These are phyloP conservation scores for Magallana nippona DNA, from an alignment of 2,888 invertebrate species.

Conservation along the genomic window DNA sequence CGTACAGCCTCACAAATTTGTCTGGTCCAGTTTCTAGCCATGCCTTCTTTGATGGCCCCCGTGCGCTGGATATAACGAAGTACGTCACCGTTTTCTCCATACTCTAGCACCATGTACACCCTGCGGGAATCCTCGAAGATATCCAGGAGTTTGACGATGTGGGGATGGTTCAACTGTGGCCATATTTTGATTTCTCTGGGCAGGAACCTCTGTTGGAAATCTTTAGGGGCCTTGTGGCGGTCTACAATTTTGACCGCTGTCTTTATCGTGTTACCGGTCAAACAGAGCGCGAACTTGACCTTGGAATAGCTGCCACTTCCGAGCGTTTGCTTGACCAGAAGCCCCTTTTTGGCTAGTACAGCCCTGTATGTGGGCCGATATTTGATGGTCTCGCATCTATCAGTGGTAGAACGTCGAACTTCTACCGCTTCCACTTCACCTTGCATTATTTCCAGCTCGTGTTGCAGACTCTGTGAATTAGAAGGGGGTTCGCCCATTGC, in stretches of 20 bases:
- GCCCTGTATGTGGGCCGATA: slow-evolving; percentile 76
- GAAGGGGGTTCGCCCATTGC: slow-evolving; percentile 58
- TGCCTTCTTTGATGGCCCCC: slow-evolving; percentile 78
- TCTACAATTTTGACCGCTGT: slow-evolving; percentile 87
- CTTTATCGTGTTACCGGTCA: slow-evolving; percentile 62
- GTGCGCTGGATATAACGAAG: slow-evolving; percentile 79
- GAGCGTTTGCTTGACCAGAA: slow-evolving; percentile 74
- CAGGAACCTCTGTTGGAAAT: slow-evolving; percentile 89
- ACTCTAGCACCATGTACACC: slow-evolving; percentile 80
- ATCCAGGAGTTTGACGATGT: slow-evolving; percentile 88
- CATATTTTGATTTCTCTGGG: slow-evolving; percentile 90
- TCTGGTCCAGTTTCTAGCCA: slow-evolving; percentile 77
- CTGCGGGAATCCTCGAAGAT: slow-evolving; percentile 86
- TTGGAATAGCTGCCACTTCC: slow-evolving; percentile 79
- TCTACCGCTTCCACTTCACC: slow-evolving; percentile 72
- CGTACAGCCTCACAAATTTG: slow-evolving; percentile 78
- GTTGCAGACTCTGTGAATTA: slow-evolving; percentile 56
- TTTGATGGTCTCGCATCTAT: slow-evolving; percentile 62
- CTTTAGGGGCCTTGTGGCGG: slow-evolving; percentile 86
- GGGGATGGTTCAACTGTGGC: slow-evolving; percentile 88
- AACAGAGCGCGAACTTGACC: slow-evolving; percentile 87
- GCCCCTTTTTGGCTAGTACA: slow-evolving; percentile 75
- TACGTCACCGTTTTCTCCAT: slow-evolving; percentile 80
- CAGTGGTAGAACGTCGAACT: slow-evolving; percentile 58
- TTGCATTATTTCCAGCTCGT: slow-evolving; percentile 70